Evolutionary conservation across 30 jellyfish, hydroid and myxozoan species (phyloP).

Genomic region (Pelagia noctiluca): DNA sequence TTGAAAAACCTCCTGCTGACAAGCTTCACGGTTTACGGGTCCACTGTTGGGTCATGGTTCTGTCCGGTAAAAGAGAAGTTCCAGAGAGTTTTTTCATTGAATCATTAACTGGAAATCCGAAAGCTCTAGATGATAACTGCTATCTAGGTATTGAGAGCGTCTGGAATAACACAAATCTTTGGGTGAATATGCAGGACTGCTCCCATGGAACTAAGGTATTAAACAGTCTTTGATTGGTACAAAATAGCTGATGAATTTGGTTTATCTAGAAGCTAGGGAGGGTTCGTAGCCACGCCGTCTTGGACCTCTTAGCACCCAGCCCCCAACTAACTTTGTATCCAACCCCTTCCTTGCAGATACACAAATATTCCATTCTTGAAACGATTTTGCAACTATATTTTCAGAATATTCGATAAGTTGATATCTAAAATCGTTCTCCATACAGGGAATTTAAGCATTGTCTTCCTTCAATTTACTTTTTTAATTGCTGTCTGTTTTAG

Average conservation of each 20-base stretch:
- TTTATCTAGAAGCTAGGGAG: too few relatives aligned
- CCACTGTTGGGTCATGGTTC: slow-evolving; percentile 91
- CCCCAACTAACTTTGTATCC: too few relatives aligned
- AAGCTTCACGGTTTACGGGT: slow-evolving; percentile 92
- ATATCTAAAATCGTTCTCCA: too few relatives aligned
- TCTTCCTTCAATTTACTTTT: too few relatives aligned
- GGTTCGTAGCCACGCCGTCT: too few relatives aligned
- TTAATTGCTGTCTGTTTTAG: too few relatives aligned
- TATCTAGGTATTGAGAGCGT: slow-evolving; percentile 91
- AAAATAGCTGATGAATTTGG: background rate
- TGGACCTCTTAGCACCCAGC: too few relatives aligned
- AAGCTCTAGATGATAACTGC: slow-evolving; percentile 80
- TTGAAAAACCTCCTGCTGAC: slow-evolving; percentile 84
- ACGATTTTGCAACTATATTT: too few relatives aligned
- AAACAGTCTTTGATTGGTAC: background rate
- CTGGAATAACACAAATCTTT: slow-evolving; percentile 89
- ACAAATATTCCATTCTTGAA: too few relatives aligned
- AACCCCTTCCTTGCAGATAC: too few relatives aligned
- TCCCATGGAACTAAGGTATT: slow-evolving; percentile 96
- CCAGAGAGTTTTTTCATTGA: slow-evolving; percentile 96
- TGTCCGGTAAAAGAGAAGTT: slow-evolving; percentile 95
- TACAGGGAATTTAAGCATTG: too few relatives aligned
- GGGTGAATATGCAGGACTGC: slow-evolving; percentile 99
- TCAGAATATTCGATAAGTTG: too few relatives aligned
- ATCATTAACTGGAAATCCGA: slow-evolving; percentile 89